Evolutionary conservation across 2,797 vertebrate genomes (phyloP).

Genomic region (Caiman crocodilus): DNA sequence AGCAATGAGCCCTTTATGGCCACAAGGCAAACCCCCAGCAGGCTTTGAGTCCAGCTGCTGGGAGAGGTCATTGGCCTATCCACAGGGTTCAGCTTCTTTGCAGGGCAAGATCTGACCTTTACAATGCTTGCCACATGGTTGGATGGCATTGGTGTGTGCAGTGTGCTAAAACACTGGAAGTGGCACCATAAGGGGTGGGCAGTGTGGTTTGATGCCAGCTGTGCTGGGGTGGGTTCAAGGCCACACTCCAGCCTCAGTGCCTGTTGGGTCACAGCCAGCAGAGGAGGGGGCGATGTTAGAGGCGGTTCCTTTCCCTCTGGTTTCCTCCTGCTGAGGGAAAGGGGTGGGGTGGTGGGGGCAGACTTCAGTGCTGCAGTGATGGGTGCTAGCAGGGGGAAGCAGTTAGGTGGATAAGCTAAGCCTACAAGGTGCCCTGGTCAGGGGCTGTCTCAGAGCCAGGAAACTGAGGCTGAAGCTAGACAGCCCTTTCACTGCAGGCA

Average conservation of each 20-base stretch:
- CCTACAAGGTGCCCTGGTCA: accelerated
- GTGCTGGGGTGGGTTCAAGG: accelerated
- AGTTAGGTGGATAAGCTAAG: not conserved
- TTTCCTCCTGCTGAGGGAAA: not conserved
- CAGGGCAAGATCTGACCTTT: no score
- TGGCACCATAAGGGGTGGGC: not conserved
- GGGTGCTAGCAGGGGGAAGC: not conserved
- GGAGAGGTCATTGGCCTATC: no score
- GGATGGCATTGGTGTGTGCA: not conserved
- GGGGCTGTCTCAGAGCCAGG: not conserved
- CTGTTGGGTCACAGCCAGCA: accelerated
- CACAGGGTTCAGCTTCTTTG: no score
- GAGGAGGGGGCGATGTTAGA: accelerated
- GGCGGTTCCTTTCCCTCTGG: not conserved
- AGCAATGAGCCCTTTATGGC: no score
- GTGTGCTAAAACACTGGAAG: not conserved
- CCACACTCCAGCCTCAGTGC: no score
- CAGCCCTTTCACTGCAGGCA: not conserved
- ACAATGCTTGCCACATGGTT: not conserved
- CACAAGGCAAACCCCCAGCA: no score
- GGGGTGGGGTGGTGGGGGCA: no score
- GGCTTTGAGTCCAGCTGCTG: no score
- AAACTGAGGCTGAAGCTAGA: not conserved
- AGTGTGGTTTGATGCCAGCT: not conserved
- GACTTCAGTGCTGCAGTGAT: not conserved